phyloP scores from a whole-genome alignment of 1,140 invertebrate genomes.

The Nasonia longicornis region DNA sequence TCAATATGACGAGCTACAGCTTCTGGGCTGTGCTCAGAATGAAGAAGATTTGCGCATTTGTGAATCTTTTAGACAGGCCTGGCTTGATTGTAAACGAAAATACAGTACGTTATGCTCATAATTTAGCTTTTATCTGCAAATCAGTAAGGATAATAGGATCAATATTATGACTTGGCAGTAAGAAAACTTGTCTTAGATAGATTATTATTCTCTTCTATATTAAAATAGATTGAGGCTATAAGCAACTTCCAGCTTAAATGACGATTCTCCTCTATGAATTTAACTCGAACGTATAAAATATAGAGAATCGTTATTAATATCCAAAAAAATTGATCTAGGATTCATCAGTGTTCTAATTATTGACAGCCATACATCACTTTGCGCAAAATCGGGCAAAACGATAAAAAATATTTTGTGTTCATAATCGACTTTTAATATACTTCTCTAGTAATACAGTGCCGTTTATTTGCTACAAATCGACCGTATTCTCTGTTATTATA shows the following conservation, averaged over 20 bases:
- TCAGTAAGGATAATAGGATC: slow-evolving; percentile 40
- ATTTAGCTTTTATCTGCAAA: slow-evolving; percentile 29
- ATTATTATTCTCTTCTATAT: background rate
- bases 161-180: slow-evolving; percentile 9
- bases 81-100: slow-evolving; percentile 48
- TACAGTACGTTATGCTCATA: slow-evolving; percentile 36
- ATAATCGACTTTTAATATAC: background rate
- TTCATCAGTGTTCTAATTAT: background rate
- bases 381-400: background rate
- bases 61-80: slow-evolving; percentile 43
- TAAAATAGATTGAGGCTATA: no score
- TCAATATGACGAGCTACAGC: slow-evolving; percentile 39
- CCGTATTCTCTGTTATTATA: background rate
- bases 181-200: background rate
- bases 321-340: background rate
- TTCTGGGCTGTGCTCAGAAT: slow-evolving; percentile 47
- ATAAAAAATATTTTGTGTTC: background rate
- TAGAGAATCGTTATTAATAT: background rate
- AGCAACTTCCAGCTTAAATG: no score
- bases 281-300: background rate
- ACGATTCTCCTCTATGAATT: no score
- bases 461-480: background rate
- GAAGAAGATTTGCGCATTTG: slow-evolving; percentile 44
- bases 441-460: background rate
- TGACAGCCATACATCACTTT: background rate